Percentiles rank a stretch among this genome's conserved stretches.
Conservation (phyloP, 2,113 vertebrate genomes). For the Neomonachus schauinslandi region DNA sequence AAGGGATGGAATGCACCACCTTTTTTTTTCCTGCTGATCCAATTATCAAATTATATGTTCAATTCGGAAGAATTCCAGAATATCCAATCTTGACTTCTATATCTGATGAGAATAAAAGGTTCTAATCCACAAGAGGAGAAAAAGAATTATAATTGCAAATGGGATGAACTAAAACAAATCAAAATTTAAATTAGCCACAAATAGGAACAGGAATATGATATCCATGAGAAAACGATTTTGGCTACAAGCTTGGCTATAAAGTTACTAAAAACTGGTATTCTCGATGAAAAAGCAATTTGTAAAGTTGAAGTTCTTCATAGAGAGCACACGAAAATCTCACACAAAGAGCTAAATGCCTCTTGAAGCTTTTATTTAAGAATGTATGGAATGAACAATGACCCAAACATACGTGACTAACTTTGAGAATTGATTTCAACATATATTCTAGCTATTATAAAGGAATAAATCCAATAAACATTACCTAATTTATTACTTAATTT, state of each 20-base stretch:
- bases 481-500: background rate
- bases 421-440: background rate
- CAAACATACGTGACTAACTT: background rate
- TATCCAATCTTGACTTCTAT: constrained; percentile 6
- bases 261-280: background rate
- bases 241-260: background rate
- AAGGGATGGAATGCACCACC: background rate
- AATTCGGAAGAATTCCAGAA: background rate
- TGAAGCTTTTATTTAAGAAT: background rate
- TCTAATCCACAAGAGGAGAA: constrained; percentile 32
- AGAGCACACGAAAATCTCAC: background rate
- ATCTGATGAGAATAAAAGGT: background rate
- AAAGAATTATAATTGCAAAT: constrained; percentile 35
- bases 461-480: background rate
- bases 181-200: constrained; percentile 35
- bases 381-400: background rate
- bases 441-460: background rate
- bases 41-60: constrained; percentile 8
- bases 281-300: background rate
- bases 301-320: background rate
- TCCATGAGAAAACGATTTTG: constrained; percentile 6
- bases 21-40: background rate
- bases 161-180: constrained; percentile 24
- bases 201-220: background rate
- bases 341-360: background rate